phyloP scores from a whole-genome alignment of 2,888 invertebrate genomes.

The Pecten maximus region DNA sequence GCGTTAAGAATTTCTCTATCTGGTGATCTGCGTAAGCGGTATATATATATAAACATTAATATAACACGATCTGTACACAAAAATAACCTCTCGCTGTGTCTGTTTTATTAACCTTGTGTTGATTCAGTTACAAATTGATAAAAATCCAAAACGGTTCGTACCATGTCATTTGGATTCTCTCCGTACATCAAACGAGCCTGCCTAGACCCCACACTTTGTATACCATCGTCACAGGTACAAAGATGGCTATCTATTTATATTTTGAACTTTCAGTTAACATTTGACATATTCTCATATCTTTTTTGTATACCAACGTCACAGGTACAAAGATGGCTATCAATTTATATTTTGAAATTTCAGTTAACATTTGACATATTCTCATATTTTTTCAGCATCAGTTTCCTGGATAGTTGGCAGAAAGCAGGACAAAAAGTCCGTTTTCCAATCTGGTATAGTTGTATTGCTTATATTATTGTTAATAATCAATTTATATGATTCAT shows the following conservation, averaged over 20 bases:
- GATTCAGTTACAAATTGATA: constrained; percentile 21
- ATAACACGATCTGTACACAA: background rate
- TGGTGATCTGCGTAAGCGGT: background rate
- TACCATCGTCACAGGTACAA: background rate
- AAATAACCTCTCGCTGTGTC: background rate
- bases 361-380: background rate
- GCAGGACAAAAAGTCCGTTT: background rate
- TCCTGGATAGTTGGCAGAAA: background rate
- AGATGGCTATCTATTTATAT: background rate
- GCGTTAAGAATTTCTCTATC: background rate
- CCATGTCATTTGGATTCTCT: background rate
- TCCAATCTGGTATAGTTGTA: background rate
- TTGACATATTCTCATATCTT: background rate
- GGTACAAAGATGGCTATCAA: background rate
- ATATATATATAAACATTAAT: background rate
- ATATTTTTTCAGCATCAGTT: background rate
- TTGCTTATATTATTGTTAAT: background rate
- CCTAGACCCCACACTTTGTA: constrained; percentile 25
- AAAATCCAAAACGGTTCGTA: background rate
- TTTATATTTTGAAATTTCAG: background rate
- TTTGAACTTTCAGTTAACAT: background rate
- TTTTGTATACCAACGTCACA: background rate
- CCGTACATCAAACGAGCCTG: background rate
- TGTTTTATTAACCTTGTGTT: background rate
- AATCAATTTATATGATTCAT: background rate